Evolutionary conservation across 2,797 vertebrate genomes (phyloP).

Genomic region (Emys orbicularis): DNA sequence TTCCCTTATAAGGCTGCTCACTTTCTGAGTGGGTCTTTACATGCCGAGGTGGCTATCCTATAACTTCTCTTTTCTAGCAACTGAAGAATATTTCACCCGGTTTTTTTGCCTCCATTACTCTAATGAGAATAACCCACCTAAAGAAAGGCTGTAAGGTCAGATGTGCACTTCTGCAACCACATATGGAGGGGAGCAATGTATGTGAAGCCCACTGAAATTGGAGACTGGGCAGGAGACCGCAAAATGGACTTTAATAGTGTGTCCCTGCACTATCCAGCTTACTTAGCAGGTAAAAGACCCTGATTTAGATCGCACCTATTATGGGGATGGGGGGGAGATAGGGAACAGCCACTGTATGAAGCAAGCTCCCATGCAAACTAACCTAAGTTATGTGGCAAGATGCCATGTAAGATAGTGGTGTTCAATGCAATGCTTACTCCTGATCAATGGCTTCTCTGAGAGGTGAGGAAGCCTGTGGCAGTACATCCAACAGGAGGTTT

Average conservation of each 20-base stretch:
- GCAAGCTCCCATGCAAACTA: neutral
- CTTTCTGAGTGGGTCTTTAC: neutral
- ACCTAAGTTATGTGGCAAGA: neutral
- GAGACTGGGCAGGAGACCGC: neutral
- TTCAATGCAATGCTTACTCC: neutral
- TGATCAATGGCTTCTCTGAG: neutral
- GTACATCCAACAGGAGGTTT: neutral
- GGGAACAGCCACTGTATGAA: neutral
- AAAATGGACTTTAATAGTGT: neutral
- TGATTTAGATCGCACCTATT: neutral
- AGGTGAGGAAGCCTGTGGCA: neutral
- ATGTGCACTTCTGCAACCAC: neutral
- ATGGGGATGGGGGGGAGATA: too few relatives aligned
- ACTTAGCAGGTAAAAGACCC: neutral
- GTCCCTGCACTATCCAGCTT: too few relatives aligned
- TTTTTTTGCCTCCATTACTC: neutral
- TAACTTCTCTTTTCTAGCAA: neutral
- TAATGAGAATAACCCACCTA: neutral
- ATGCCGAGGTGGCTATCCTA: neutral
- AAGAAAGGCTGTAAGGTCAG: neutral
- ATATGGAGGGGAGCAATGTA: neutral
- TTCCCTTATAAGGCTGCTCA: slow-evolving; percentile 20
- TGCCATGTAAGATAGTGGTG: neutral
- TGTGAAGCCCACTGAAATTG: neutral
- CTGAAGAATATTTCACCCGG: neutral